Evolutionary conservation across 2,888 invertebrate genomes (phyloP).

Genomic region (Pollenia angustigena): DNA sequence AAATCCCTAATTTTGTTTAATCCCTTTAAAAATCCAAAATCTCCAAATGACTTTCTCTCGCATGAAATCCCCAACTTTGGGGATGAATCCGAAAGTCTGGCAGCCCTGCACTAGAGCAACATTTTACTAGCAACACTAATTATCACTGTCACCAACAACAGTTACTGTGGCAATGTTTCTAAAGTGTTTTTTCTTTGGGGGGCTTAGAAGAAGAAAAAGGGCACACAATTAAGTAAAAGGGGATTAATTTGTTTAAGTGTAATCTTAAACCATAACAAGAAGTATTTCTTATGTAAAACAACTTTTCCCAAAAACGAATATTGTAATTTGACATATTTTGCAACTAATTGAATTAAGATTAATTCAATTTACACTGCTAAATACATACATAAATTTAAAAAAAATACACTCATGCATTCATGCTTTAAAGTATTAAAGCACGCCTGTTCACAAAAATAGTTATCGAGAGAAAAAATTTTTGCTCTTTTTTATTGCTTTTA

Average conservation of each 20-base stretch:
- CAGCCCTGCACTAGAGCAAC: neutral
- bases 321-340: neutral
- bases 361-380: slow-evolving; percentile 17
- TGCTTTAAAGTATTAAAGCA: neutral
- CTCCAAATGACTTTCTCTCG: too few species aligned
- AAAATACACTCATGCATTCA: neutral
- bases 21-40: too few species aligned
- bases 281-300: slow-evolving; percentile 17
- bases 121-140: slow-evolving; percentile 52
- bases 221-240: neutral
- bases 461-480: too few species aligned
- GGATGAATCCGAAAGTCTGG: too few species aligned
- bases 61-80: too few species aligned
- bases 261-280: slow-evolving; percentile 19
- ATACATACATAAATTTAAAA: neutral
- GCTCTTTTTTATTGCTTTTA: too few species aligned
- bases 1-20: too few species aligned
- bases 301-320: neutral
- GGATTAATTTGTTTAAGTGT: slow-evolving; percentile 4
- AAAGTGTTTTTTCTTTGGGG: neutral
- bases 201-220: too few species aligned
- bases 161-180: slow-evolving; percentile 48
- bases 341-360: slow-evolving; percentile 38
- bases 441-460: neutral
- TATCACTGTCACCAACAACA: slow-evolving; percentile 58